phyloP scores from a whole-genome alignment of 2,888 invertebrate genomes.

The Omphaloscelis lunosa region DNA sequence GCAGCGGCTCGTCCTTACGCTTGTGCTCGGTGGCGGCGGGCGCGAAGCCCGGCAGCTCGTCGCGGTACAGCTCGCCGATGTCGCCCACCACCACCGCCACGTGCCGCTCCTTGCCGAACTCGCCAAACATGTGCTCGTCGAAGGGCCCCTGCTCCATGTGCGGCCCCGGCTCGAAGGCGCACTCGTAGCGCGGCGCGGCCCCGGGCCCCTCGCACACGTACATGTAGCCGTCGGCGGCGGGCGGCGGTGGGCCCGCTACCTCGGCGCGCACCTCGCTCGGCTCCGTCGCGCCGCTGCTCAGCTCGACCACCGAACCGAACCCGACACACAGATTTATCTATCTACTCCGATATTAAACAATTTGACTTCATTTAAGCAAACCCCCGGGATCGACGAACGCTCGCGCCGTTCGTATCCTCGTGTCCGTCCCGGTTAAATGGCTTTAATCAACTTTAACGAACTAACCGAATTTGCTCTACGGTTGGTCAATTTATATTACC shows the following conservation, averaged over 20 bases:
- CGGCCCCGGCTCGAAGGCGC: conserved; percentile 81
- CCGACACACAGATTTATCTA: conserved; percentile 79
- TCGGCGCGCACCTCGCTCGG: conserved; percentile 86
- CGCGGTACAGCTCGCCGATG: conserved; percentile 88
- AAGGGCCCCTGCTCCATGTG: conserved; percentile 93
- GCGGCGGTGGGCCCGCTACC: conserved; percentile 88
- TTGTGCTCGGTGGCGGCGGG: conserved; percentile 73
- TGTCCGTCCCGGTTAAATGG: conserved; percentile 90
- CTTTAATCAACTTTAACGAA: conserved; percentile 91
- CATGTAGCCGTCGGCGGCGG: conserved; percentile 87
- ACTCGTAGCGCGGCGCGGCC: conserved; percentile 85
- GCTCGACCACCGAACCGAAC: conserved; percentile 71
- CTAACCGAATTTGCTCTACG: conserved; percentile 90
- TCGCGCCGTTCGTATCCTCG: conserved; percentile 88
- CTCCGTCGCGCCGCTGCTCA: conserved; percentile 82
- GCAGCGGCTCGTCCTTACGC: conserved; percentile 85
- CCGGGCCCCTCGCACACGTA: conserved; percentile 85
- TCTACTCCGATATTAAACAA: conserved; percentile 86
- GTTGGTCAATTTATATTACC: conserved; percentile 91
- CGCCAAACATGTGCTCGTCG: conserved; percentile 95
- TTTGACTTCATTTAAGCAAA: conserved; percentile 87
- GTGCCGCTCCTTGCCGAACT: conserved; percentile 92
- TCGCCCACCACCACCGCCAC: conserved; percentile 88
- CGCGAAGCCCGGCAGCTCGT: conserved; percentile 85
- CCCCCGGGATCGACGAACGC: conserved; percentile 87